Base-by-base conservation (phyloP, 1,140 invertebrate genomes). In the Drosophila hydei region DNA sequence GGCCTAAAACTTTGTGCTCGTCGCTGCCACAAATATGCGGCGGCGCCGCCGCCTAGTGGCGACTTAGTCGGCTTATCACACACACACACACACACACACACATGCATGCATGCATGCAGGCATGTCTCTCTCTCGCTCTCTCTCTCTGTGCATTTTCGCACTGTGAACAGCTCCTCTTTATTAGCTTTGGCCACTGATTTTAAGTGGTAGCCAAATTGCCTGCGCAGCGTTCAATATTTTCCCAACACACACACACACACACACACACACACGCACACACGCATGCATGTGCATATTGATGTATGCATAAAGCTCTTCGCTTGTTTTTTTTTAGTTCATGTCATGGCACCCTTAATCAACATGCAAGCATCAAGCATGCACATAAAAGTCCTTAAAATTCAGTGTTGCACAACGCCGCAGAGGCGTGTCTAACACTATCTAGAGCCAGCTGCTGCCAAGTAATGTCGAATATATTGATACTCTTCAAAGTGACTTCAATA, bases 1-100 rank as follows among this genome's bases (percentile, higher is more conserved):
- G 69, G 73, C 73, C 56, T 48, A 54, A 40, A 76, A 76, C 45
- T 72, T 77, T 43, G 18, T 33, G 19, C 16, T 33, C 36, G 48
- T 42, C 25, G 69, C 68, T 60, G 60, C 70, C 73, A 73, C 73
- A 73, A 68, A 72, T 76, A 76, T 76, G 73, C 42, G 33, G 58
- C 50, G 30, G 30, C 30, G 9, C 30, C 30, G 25, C 12, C 48
- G 48, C 38, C 38, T 60, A 14, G 59, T 47, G 33, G 42, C 64
- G 54, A 51, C 55, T 59, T 33, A 18, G 51, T 40, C 12, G 33
- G 43, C 55, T 63, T 55, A 33, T 54, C 43, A 47, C 58, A 70
- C 23, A 4, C 21, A 55, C 27, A 40, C 36, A 21, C 16, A 12
- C 14, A 7, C 12, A 21, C 14, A 36, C 33, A 18, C 14, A 14